These are phyloP conservation scores for Drosophila histrio DNA, from an alignment of 2,888 invertebrate species.

Conservation along the genomic window DNA sequence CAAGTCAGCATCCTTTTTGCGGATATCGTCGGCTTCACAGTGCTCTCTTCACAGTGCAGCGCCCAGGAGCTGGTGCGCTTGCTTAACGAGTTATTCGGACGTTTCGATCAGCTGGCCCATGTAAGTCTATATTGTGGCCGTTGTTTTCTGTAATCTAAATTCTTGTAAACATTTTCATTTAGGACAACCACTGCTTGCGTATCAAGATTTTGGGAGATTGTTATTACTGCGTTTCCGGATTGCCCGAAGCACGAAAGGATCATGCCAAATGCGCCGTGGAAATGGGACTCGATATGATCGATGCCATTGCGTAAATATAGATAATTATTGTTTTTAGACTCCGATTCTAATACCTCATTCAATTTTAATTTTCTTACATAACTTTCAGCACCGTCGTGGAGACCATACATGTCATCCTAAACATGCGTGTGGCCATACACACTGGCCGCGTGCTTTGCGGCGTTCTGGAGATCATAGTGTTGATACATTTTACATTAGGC, in stretches of 20 bases:
- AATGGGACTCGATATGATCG: constrained; percentile 94
- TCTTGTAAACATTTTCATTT: constrained; percentile 13
- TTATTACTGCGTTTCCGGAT: constrained; percentile 96
- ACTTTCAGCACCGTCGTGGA: constrained; percentile 91
- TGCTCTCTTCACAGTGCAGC: constrained; percentile 95
- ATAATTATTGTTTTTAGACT: not conserved
- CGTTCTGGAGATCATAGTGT: constrained; percentile 93
- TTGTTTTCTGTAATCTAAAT: not conserved
- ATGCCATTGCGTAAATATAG: constrained; percentile 90
- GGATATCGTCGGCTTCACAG: constrained; percentile 96
- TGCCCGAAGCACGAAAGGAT: constrained; percentile 95
- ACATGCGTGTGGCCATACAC: constrained; percentile 97
- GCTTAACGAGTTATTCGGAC: constrained; percentile 95
- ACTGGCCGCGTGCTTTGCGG: constrained; percentile 95
- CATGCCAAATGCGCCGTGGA: constrained; percentile 96
- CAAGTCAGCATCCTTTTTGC: constrained; percentile 96
- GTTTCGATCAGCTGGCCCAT: constrained; percentile 95
- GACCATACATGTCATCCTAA: constrained; percentile 95
- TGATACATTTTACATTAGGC: constrained; percentile 95
- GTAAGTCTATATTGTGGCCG: constrained; percentile 86
- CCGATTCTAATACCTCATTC: not conserved
- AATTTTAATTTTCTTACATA: not conserved
- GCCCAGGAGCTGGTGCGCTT: constrained; percentile 96
- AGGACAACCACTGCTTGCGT: constrained; percentile 93
- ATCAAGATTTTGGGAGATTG: constrained; percentile 96